Evolutionary conservation across 2,797 vertebrate genomes (phyloP).

Genomic region (Coilia nasus): DNA sequence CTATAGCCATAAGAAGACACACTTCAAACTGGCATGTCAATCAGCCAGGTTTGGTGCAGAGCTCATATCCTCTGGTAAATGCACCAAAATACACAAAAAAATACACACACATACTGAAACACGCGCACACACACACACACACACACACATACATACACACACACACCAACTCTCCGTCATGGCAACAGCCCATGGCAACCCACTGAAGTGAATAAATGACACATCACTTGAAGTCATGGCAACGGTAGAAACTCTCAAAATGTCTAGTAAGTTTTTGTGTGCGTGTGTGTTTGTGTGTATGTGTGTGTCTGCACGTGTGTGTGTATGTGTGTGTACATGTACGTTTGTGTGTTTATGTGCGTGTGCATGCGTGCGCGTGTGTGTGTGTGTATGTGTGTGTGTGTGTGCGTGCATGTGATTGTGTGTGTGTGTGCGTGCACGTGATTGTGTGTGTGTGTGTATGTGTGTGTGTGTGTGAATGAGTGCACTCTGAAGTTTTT

Average conservation of each 20-base stretch:
- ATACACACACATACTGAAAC: neutral
- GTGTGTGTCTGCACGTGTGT: neutral
- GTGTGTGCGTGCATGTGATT: neutral
- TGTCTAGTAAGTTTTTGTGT: neutral
- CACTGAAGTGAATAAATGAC: slow-evolving; percentile 1
- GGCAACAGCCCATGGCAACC: slow-evolving; percentile 1
- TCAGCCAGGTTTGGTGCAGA: neutral
- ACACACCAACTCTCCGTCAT: neutral
- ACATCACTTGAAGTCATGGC: slow-evolving; percentile 22
- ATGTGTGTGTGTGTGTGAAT: neutral
- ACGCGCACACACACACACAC: neutral
- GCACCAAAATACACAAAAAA: neutral
- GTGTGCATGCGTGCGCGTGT: neutral
- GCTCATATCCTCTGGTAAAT: neutral
- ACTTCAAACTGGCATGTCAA: neutral
- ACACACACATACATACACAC: neutral
- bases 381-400: neutral
- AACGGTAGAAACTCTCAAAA: neutral
- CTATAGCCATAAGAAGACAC: neutral
- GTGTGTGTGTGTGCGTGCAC: neutral
- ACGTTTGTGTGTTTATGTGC: neutral
- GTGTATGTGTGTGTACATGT: neutral
- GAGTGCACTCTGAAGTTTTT: neutral
- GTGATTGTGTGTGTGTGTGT: neutral
- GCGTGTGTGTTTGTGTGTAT: neutral